phyloP scores from a whole-genome alignment of 2,888 invertebrate species.

The Hecatera dysodea region DNA sequence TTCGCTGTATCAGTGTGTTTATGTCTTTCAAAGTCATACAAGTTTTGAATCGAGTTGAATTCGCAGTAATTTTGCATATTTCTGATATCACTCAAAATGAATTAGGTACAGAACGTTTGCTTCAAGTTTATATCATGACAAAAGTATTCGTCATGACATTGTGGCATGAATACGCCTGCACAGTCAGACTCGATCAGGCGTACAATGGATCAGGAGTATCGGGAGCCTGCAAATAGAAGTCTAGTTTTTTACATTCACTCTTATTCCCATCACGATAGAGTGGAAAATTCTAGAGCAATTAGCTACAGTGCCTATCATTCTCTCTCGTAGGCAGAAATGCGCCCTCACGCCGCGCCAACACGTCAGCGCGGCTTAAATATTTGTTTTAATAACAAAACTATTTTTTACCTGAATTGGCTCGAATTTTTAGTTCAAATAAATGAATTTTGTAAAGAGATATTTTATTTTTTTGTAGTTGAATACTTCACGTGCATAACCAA shows the following conservation, averaged over 20 bases:
- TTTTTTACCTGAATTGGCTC: constrained; percentile 24
- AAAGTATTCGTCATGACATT: neutral
- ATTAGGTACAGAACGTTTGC: too few species aligned
- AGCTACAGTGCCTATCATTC: constrained; percentile 53
- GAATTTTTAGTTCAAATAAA: constrained; percentile 37
- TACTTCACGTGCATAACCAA: neutral
- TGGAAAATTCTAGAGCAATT: constrained; percentile 36
- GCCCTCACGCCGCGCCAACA: constrained; percentile 44
- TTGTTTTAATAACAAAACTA: constrained; percentile 59
- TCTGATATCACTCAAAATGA: neutral
- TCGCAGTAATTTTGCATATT: neutral
- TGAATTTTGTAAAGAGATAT: constrained; percentile 15
- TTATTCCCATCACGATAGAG: constrained; percentile 33
- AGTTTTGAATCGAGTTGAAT: neutral
- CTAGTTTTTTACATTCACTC: constrained; percentile 15
- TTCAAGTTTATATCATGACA: too few species aligned
- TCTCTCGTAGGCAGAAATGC: constrained; percentile 36
- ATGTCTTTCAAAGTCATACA: constrained; percentile 24
- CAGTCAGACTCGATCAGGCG: constrained; percentile 40
- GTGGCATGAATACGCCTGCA: constrained; percentile 34
- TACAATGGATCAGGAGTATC: constrained; percentile 15
- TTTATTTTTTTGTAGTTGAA: neutral
- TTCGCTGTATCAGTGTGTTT: constrained; percentile 30
- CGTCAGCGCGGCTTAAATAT: constrained; percentile 60
- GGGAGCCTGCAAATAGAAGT: constrained; percentile 12